Evolutionary conservation across 2,797 vertebrate species (phyloP).

Genomic region (Tokudaia tokunoshimensis): DNA sequence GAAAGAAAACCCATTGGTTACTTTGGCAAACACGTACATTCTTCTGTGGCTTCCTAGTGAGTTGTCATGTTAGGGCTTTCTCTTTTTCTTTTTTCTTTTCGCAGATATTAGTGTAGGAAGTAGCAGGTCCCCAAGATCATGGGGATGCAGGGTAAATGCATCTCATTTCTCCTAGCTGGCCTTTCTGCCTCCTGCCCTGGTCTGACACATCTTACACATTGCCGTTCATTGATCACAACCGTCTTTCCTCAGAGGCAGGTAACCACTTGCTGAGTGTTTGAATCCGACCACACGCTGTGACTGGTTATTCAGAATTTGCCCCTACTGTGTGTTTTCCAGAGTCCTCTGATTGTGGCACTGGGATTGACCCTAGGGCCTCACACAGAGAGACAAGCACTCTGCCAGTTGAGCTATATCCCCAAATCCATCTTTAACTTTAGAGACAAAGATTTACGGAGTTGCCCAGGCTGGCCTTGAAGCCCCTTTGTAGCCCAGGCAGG

Average conservation of each 20-base stretch:
- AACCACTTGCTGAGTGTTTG: neutral
- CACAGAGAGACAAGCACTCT: neutral
- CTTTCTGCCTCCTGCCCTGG: neutral
- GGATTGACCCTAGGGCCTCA: neutral
- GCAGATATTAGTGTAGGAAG: conserved; percentile 24
- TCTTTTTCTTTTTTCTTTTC: neutral
- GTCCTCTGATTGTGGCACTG: neutral
- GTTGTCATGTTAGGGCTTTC: neutral
- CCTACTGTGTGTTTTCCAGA: neutral
- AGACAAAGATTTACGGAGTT: neutral
- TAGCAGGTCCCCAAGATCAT: neutral
- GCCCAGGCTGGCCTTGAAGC: neutral
- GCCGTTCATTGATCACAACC: neutral
- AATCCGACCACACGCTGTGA: neutral
- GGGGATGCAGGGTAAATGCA: neutral
- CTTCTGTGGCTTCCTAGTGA: neutral
- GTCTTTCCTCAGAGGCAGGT: neutral
- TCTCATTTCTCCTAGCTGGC: neutral
- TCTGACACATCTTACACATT: neutral
- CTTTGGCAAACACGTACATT: conserved; percentile 18
- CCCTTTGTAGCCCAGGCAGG: neutral
- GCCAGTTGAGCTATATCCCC: neutral
- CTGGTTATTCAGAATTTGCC: neutral
- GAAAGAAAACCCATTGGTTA: conserved; percentile 9
- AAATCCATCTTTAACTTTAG: neutral